Evolutionary conservation across 2,797 vertebrate genomes (phyloP).

Genomic region (Rhynchonycteris naso): DNA sequence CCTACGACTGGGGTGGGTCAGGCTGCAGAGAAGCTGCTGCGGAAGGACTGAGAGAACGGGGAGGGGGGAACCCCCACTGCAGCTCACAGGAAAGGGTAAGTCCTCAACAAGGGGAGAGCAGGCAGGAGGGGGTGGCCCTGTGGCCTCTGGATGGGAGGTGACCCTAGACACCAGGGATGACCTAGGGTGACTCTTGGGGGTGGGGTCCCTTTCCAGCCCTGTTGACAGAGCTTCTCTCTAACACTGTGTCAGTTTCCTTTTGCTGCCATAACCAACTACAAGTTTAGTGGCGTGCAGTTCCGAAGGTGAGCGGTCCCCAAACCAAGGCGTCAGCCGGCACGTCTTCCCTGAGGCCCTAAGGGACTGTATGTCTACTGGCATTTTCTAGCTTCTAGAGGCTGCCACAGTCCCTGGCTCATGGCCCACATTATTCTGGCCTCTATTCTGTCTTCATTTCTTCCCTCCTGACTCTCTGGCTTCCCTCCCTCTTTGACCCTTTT

Average conservation of each 20-base stretch:
- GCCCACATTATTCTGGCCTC: background rate
- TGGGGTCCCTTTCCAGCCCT: background rate
- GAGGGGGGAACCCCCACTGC: background rate
- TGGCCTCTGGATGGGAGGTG: background rate
- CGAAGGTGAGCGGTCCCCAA: background rate
- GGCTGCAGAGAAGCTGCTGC: background rate
- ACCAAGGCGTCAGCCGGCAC: too few species aligned
- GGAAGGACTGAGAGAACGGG: background rate
- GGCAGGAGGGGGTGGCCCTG: fast-evolving
- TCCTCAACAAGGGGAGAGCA: fast-evolving
- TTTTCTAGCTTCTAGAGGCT: background rate
- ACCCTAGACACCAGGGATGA: fast-evolving
- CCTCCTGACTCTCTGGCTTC: too few species aligned
- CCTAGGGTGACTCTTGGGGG: background rate
- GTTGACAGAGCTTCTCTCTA: background rate
- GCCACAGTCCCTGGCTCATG: fast-evolving
- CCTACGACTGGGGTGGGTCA: background rate
- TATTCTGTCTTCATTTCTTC: background rate
- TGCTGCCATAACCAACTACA: background rate
- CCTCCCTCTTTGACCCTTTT: background rate
- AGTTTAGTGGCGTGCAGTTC: background rate
- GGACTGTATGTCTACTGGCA: too few species aligned
- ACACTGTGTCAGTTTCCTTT: background rate
- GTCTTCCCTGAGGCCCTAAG: background rate
- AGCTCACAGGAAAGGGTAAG: background rate